These are phyloP conservation scores for Drosophila chauvacae DNA, from an alignment of 1,140 invertebrate genomes.

Conservation along the genomic window DNA sequence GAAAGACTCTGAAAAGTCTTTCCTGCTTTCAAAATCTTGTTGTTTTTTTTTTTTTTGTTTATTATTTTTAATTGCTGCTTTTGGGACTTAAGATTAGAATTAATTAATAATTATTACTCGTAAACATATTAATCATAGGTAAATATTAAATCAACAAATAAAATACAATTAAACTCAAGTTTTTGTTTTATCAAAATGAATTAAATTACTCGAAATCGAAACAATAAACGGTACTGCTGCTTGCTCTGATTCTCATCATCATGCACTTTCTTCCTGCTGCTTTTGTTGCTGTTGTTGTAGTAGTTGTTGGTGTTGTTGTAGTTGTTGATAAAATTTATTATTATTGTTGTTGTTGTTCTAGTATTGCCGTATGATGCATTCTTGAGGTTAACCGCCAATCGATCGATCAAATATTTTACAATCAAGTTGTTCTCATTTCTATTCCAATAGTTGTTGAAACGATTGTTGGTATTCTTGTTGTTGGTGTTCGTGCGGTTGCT, in stretches of 20 bases:
- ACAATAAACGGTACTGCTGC: slow-evolving; percentile 53
- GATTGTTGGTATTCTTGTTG: slow-evolving; percentile 36
- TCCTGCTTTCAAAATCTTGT: no score
- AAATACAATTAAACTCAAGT: slow-evolving; percentile 78
- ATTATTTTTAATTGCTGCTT: slow-evolving; percentile 46
- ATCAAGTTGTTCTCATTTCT: slow-evolving; percentile 28
- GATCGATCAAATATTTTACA: slow-evolving; percentile 39
- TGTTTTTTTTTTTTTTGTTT: slow-evolving; percentile 32
- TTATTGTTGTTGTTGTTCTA: slow-evolving; percentile 46
- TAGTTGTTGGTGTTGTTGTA: slow-evolving; percentile 14
- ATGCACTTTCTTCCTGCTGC: slow-evolving; percentile 19
- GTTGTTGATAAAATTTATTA: slow-evolving; percentile 29
- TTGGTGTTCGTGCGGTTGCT: slow-evolving; percentile 38
- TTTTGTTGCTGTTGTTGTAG: slow-evolving; percentile 17
- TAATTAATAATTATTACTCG: slow-evolving; percentile 58
- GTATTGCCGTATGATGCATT: slow-evolving; percentile 40
- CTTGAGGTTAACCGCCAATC: slow-evolving; percentile 41
- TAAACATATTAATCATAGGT: slow-evolving; percentile 75
- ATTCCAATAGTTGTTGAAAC: slow-evolving; percentile 38
- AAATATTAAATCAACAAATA: slow-evolving; percentile 81
- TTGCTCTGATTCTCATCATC: slow-evolving; percentile 28
- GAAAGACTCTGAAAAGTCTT: no score
- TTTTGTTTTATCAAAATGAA: slow-evolving; percentile 47
- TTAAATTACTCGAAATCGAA: slow-evolving; percentile 74
- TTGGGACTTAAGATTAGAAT: slow-evolving; percentile 49